phyloP scores from a whole-genome alignment of 2,797 vertebrate species.

The Garrulus glandarius region DNA sequence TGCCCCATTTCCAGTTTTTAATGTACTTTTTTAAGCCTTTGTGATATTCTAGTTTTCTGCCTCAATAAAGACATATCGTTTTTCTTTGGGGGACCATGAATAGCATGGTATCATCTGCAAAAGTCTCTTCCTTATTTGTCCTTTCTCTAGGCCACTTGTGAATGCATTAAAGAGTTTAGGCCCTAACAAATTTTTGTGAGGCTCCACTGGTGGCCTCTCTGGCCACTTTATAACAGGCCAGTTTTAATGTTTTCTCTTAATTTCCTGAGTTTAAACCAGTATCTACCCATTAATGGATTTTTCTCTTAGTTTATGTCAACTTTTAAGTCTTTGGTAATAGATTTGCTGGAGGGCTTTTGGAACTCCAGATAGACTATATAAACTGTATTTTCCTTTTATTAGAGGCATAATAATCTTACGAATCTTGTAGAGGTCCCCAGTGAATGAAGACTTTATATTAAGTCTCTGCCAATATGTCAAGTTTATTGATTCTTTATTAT shows the following conservation, averaged over 20 bases:
- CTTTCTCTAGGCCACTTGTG: constrained; percentile 3
- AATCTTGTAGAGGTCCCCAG: not conserved
- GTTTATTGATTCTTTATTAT: not conserved
- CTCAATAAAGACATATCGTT: not conserved
- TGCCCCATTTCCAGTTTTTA: not conserved
- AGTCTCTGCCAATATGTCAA: not conserved
- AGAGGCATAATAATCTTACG: not conserved
- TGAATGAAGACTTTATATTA: not conserved
- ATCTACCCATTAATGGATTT: not conserved
- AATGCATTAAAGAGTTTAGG: constrained; percentile 21
- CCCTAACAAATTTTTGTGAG: not conserved
- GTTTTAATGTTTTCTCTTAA: not conserved
- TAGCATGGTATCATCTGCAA: not conserved
- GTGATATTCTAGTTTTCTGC: not conserved
- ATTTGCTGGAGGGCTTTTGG: not conserved
- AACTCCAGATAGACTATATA: not conserved
- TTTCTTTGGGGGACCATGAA: not conserved
- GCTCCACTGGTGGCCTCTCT: not conserved
- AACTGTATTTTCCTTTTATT: not conserved
- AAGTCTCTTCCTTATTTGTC: not conserved
- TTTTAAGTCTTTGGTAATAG: not conserved
- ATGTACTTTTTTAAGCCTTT: not conserved
- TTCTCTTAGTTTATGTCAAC: not conserved
- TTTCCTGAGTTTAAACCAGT: not conserved
- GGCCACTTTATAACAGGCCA: not conserved